Evolutionary conservation across 2,113 vertebrate species (phyloP).

Genomic region (Dendropsophus ebraccatus): DNA sequence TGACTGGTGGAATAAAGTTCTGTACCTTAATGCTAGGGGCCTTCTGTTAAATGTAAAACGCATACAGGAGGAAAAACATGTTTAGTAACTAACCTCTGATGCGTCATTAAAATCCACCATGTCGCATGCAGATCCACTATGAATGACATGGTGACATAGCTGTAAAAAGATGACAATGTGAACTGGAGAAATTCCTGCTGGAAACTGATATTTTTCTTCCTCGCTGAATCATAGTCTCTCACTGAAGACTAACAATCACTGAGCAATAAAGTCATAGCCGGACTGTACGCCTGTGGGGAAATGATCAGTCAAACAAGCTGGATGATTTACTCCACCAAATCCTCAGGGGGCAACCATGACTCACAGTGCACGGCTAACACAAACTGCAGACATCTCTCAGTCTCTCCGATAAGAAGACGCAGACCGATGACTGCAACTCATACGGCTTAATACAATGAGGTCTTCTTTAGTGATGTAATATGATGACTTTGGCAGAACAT

Average conservation of each 20-base stretch:
- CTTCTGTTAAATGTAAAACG: no score
- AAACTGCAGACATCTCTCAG: slow-evolving; percentile 12
- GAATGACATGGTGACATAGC: background rate
- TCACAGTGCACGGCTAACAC: slow-evolving; percentile 1
- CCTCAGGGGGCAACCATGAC: slow-evolving; percentile 18
- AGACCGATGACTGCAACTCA: background rate
- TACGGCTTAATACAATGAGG: slow-evolving; percentile 1
- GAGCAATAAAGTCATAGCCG: slow-evolving; percentile 11
- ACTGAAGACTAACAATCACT: background rate
- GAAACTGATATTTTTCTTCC: background rate
- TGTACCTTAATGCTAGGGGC: no score
- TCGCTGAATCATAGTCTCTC: slow-evolving; percentile 7
- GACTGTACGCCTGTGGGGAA: slow-evolving; percentile 20
- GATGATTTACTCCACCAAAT: slow-evolving; percentile 21
- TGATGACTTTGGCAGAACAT: slow-evolving; percentile 41
- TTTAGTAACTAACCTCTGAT: background rate
- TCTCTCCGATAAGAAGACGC: slow-evolving; percentile 22
- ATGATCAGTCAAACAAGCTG: background rate
- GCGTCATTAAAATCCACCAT: background rate
- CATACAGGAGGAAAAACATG: background rate
- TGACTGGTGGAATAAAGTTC: background rate
- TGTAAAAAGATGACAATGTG: background rate
- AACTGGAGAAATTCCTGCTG: background rate
- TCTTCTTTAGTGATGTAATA: slow-evolving; percentile 35
- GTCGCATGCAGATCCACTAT: background rate